Conservation (phyloP, 1,140 invertebrate species). For the Pseudomyrmex flavicornis region DNA sequence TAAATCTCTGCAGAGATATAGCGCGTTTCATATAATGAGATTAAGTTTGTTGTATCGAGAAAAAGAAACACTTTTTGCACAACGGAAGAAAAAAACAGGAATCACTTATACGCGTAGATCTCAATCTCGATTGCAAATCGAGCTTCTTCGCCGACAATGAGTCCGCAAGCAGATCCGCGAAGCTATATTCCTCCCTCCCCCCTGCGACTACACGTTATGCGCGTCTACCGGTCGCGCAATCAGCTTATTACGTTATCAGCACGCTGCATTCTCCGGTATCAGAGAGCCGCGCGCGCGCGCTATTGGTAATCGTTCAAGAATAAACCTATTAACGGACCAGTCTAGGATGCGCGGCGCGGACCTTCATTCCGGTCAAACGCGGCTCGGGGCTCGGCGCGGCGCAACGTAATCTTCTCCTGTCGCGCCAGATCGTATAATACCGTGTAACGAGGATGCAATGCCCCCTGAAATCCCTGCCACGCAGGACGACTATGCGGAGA, state of each 20-base stretch:
- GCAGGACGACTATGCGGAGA: slow-evolving; percentile 69
- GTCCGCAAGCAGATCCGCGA: no score
- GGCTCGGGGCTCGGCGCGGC: slow-evolving; percentile 9
- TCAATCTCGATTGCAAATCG: neutral
- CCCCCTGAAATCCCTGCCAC: slow-evolving; percentile 71
- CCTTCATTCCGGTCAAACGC: slow-evolving; percentile 56
- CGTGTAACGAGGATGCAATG: slow-evolving; percentile 75
- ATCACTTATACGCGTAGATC: neutral
- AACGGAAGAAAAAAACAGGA: neutral
- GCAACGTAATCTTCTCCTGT: slow-evolving; percentile 70
- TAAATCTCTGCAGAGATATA: no score
- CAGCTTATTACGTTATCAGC: slow-evolving; percentile 55
- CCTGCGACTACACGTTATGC: no score
- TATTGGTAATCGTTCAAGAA: slow-evolving; percentile 57
- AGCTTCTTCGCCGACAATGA: neutral
- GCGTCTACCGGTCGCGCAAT: neutral
- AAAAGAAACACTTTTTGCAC: no score
- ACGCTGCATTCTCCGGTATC: slow-evolving; percentile 41
- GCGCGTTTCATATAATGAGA: no score
- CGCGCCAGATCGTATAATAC: slow-evolving; percentile 70
- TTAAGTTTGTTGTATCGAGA: no score
- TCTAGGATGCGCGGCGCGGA: slow-evolving; percentile 6
- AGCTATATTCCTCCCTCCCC: neutral
- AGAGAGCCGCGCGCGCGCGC: neutral
- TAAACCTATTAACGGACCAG: slow-evolving; percentile 55